Evolutionary conservation across 2,113 vertebrate species (phyloP).

Genomic region (Melanotaenia duboulayi): DNA sequence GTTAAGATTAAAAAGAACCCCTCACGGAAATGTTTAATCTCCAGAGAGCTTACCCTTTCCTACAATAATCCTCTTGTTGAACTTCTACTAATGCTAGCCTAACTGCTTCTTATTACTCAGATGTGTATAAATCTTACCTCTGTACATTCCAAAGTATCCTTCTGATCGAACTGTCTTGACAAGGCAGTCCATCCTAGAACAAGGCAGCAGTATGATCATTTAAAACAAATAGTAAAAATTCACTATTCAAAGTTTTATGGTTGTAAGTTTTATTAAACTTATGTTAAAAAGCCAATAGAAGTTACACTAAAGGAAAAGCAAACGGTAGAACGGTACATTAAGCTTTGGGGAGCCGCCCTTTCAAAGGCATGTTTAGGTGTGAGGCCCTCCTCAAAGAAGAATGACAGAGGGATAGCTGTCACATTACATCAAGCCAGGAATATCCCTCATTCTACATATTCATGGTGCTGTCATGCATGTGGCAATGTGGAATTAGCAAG

Average conservation of each 20-base stretch:
- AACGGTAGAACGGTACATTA: accelerated
- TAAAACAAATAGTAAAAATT: background rate
- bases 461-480: background rate
- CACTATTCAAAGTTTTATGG: background rate
- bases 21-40: constrained; percentile 3
- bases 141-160: constrained; percentile 90
- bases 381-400: constrained; percentile 1
- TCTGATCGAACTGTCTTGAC: constrained; percentile 87
- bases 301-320: background rate
- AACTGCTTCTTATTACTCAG: constrained; percentile 25
- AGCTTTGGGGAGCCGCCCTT: background rate
- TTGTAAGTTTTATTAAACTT: background rate
- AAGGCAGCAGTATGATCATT: background rate
- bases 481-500: constrained; percentile 18
- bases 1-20: background rate
- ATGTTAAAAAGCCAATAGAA: background rate
- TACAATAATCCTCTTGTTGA: constrained; percentile 12
- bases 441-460: background rate
- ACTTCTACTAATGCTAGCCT: constrained; percentile 12
- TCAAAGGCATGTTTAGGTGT: background rate
- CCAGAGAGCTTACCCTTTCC: constrained; percentile 13
- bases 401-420: background rate
- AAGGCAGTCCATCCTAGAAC: constrained; percentile 87
- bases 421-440: constrained; percentile 3
- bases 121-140: constrained; percentile 81